Evolutionary conservation across 2,113 vertebrate genomes (phyloP).

Genomic region (Tiliqua scincoides): DNA sequence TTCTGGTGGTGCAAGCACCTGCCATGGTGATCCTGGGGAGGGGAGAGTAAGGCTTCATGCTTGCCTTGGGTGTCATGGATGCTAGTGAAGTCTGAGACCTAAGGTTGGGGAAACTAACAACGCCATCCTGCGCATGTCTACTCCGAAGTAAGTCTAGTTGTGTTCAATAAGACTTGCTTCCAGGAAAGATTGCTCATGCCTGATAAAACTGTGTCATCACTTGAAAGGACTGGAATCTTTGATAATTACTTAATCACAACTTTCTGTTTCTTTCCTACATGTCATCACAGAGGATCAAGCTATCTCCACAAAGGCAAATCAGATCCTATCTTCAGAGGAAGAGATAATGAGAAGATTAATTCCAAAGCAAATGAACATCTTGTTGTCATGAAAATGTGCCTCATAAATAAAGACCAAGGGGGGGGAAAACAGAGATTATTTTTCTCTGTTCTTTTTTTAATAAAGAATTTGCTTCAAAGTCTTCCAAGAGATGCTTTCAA

Average conservation of each 20-base stretch:
- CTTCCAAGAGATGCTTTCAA: conserved; percentile 2
- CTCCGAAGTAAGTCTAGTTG: too few species aligned
- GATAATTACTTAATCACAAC: neutral
- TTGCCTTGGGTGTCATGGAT: too few species aligned
- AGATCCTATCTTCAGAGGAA: conserved; percentile 20
- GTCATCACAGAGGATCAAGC: conserved; percentile 58
- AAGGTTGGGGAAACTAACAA: too few species aligned
- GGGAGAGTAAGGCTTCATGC: too few species aligned
- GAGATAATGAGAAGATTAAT: neutral
- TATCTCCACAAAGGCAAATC: conserved; percentile 43
- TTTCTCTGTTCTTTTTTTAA: neutral
- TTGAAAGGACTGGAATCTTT: neutral
- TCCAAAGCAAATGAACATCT: neutral
- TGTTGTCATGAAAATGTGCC: conserved; percentile 19
- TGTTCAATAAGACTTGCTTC: neutral
- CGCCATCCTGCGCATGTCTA: too few species aligned
- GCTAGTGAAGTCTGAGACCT: too few species aligned
- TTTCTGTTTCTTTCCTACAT: conserved; percentile 33
- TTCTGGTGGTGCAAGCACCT: too few species aligned
- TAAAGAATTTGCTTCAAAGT: neutral
- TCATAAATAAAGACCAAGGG: conserved; percentile 3
- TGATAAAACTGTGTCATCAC: neutral
- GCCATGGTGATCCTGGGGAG: too few species aligned
- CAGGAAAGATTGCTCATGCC: neutral
- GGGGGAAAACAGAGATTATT: neutral